Evolutionary conservation across 1,140 invertebrate species (phyloP), one percentile per base, ranked within the genome.

Genomic region (Chrysoperla carnea): DNA sequence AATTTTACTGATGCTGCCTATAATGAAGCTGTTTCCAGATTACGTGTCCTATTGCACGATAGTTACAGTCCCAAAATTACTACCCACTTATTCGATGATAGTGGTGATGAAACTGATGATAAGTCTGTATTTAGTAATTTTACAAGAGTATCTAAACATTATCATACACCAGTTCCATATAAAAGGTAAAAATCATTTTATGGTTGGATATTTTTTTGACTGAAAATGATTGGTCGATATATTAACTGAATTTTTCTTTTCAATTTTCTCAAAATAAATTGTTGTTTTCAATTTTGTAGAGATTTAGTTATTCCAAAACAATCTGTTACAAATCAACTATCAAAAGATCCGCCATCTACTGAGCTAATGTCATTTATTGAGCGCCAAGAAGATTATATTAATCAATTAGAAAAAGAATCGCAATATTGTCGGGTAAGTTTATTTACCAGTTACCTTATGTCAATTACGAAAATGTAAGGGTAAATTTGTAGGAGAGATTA

Each of bases 1-100:
- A 79, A 86, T 62, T 84, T 84, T 51, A 84, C 81, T 0, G 83
- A 86, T 52, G 65, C 78, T 41, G 81, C 80, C 4, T 85, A 87
- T 51, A 73, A 78, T 48, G 81, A 86, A 60, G 84, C 84, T 4
- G 82, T 87, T 1, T 73, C 76, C 0, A 75, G 83, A 42, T 55
- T 86, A 8, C 75, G 79, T 55, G 77, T 81, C 56, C 70, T 84
- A 46, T 58, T 85, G 41, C 74, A 77, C 4, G 80, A 84, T 47
- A 81, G 78, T 42, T 84, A 80, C 51, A 66, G 72, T n/a, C 70
- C 76, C 36, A 60, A 60, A 40, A 50, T 53, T 51, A 51, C 62
- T 52, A 38, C 57, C 52, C 50, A 57, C 13, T 64, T 57, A 40
- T 37, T 58, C 13, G 55, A 61, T 40, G 62, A 62, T 42, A 65